Conservation (phyloP, 35 echinoderm and acorn worm species). For the Holothuria glaberrima region DNA sequence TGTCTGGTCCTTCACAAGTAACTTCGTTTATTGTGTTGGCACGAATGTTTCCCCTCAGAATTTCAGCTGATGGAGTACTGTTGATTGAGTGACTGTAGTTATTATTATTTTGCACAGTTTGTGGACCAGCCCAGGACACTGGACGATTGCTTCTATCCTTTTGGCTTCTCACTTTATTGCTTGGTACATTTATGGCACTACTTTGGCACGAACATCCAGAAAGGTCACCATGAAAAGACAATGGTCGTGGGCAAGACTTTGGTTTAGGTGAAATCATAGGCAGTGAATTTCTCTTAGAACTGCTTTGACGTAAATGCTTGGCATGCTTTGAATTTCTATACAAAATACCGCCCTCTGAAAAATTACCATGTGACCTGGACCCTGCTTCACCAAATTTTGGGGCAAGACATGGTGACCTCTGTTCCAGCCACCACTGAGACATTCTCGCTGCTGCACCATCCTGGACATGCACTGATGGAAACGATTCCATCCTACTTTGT, state of each 20-base stretch:
- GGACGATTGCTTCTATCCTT: neutral
- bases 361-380: neutral
- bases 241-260: conserved; percentile 48
- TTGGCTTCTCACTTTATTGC: conserved; percentile 15
- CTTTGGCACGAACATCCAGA: conserved; percentile 36
- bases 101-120: conserved; percentile 28
- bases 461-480: conserved; percentile 47
- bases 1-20: neutral
- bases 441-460: conserved; percentile 46
- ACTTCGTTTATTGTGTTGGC: conserved; percentile 40
- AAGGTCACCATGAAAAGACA: conserved; percentile 58
- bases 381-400: neutral
- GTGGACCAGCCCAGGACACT: conserved; percentile 40
- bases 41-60: conserved; percentile 14
- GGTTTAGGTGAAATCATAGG: conserved; percentile 47
- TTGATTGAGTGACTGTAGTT: conserved; percentile 6
- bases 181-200: conserved; percentile 24
- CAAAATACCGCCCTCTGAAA: neutral
- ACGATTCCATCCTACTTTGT: neutral
- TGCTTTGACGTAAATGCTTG: neutral
- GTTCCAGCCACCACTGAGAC: conserved; percentile 60
- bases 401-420: conserved; percentile 12
- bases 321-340: conserved; percentile 2
- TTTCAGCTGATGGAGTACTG: conserved; percentile 36
- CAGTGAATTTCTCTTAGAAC: conserved; percentile 44